Base-by-base conservation (phyloP, 2,888 invertebrate species). In the Congeria kusceri region DNA sequence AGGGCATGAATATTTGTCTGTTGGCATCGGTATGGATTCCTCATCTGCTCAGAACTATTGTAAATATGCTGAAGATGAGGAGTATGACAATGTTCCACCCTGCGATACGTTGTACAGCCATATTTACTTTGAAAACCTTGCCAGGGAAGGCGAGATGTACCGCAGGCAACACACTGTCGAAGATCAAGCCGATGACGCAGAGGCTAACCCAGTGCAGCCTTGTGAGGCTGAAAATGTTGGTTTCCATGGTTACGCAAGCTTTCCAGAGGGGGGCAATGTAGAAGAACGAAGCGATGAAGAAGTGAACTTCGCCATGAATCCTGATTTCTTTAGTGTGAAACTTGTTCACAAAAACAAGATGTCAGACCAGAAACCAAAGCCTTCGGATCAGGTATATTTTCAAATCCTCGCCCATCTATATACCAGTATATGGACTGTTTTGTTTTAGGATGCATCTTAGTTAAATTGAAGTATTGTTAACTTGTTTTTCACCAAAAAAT, bases 281-380 rank as follows among this genome's bases (percentile, higher is more conserved):
- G 46, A 20, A 25, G 47, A 62, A 7, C 46, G 27, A 29, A 29
- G 39, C 5, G 63, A 64, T 39, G 44, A 32, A 27, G 47, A 11
- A 20, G 46, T 61, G 13, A 49, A 32, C 15, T 23, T 62, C 7
- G 70, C 53, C 4, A n/a, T 3, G 18, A 63, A 71, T 2, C 27
- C 63, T 3, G 74, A 74, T 25, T 78, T 65, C 63, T 66, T 72
- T 49, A 72, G 80, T 67, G 80, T 83, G 7, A 83, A 78, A 47
- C 57, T 83, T 58, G 83, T 83, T 11, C 75, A 78, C 56, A 80
- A 76, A 44, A 77, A 80, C 32, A 74, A 71, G 47, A 20, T 27
- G 23, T 18, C 28, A 28, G 25, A 15, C 15, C 44, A 64, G 20
- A 44, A 28, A 23, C 64, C 59, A 28, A 59, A 47, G 15, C 18